Evolutionary conservation across 1,140 invertebrate species (phyloP).

Genomic region (Eciton burchellii): DNA sequence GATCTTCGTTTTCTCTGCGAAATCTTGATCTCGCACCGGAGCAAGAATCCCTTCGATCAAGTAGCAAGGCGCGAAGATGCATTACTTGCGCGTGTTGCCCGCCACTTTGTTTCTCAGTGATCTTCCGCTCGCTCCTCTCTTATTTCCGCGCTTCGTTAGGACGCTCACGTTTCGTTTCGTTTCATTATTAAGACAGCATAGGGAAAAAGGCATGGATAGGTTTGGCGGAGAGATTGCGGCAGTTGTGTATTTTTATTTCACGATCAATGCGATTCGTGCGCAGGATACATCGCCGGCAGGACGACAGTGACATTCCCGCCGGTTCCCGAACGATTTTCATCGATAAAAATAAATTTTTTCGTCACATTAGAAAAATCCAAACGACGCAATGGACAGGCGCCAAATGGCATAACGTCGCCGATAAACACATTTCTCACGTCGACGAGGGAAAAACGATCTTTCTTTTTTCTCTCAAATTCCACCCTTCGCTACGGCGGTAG

Average conservation of each 20-base stretch:
- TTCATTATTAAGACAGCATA: neutral
- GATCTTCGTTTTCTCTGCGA: constrained; percentile 34
- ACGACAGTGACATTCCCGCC: constrained; percentile 25
- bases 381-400: constrained; percentile 15
- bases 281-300: neutral
- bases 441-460: neutral
- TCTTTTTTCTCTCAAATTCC: constrained; percentile 24
- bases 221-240: neutral
- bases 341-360: constrained; percentile 43
- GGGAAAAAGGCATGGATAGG: neutral
- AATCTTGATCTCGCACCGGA: constrained; percentile 42
- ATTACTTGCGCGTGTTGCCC: constrained; percentile 42
- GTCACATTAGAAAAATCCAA: constrained; percentile 51
- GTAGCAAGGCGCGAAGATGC: constrained; percentile 41
- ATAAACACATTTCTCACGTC: constrained; percentile 50
- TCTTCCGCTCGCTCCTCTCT: neutral
- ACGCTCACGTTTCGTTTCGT: neutral
- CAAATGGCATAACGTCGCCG: constrained; percentile 35
- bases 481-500: neutral
- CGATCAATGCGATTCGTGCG: neutral
- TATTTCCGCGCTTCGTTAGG: neutral
- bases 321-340: constrained; percentile 16
- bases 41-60: constrained; percentile 52
- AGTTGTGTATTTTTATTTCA: constrained; percentile 10
- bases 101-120: constrained; percentile 38